These are phyloP conservation scores for Dufourea novaeangliae DNA, from an alignment of 1,140 invertebrate genomes.

Conservation along the genomic window DNA sequence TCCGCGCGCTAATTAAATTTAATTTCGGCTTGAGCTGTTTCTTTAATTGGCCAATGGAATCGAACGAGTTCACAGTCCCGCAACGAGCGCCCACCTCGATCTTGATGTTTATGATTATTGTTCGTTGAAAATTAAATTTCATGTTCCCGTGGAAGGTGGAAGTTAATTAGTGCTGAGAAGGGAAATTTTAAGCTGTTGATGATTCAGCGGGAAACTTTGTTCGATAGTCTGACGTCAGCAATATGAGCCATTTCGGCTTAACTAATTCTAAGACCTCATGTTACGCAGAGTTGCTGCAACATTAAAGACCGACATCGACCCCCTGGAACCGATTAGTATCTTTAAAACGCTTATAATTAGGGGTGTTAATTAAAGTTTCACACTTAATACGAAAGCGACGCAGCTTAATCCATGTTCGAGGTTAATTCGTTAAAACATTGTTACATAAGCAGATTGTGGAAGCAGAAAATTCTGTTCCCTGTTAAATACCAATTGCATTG, in stretches of 20 bases:
- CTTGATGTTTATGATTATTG: constrained; percentile 58
- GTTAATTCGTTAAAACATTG: background rate
- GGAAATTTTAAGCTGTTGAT: constrained; percentile 53
- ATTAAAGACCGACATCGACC: constrained; percentile 15
- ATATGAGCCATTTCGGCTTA: constrained; percentile 47
- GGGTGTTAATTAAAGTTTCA: constrained; percentile 3
- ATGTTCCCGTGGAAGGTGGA: background rate
- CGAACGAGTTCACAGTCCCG: constrained; percentile 20
- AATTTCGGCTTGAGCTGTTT: constrained; percentile 37
- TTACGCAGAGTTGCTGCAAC: constrained; percentile 19
- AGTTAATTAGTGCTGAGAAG: constrained; percentile 52
- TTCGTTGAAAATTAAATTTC: constrained; percentile 51
- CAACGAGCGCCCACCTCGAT: constrained; percentile 12
- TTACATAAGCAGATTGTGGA: background rate
- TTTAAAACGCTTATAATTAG: constrained; percentile 23
- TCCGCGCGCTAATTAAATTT: constrained; percentile 52
- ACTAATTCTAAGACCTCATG: constrained; percentile 37
- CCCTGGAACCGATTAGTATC: background rate
- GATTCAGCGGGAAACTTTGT: constrained; percentile 50
- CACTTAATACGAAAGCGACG: background rate
- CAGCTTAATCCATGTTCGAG: background rate
- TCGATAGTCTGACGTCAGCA: constrained; percentile 36
- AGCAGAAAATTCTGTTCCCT: background rate
- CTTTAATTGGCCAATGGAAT: constrained; percentile 47
- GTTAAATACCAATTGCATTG: background rate